These are phyloP conservation scores for Candidula unifasciata DNA, from an alignment of 2,888 invertebrate species.

Conservation along the genomic window DNA sequence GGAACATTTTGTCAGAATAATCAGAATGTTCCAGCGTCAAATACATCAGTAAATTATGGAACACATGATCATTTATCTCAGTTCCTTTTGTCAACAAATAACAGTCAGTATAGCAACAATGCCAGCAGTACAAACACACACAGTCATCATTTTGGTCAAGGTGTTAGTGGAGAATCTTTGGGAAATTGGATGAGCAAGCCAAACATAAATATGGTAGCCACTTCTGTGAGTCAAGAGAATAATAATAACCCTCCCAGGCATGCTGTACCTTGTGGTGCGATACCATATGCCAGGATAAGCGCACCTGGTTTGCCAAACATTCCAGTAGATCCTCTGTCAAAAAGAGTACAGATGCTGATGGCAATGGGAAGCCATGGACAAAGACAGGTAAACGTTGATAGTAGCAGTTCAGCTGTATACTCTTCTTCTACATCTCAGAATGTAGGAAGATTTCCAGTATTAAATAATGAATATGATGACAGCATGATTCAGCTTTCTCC, in stretches of 20 bases:
- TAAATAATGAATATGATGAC: no score
- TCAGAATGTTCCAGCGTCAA: not conserved
- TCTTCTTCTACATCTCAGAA: not conserved
- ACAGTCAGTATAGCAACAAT: not conserved
- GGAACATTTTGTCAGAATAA: not conserved
- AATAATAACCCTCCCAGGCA: not conserved
- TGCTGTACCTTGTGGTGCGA: no score
- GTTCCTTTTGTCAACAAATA: not conserved
- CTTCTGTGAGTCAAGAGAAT: not conserved
- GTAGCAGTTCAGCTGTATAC: no score
- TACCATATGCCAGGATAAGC: not conserved
- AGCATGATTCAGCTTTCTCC: slow-evolving; percentile 32
- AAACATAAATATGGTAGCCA: not conserved
- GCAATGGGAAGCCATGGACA: not conserved
- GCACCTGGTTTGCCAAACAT: slow-evolving; percentile 6
- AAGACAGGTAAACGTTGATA: not conserved
- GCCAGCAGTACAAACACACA: not conserved
- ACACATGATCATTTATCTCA: not conserved
- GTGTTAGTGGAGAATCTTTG: not conserved
- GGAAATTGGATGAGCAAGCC: not conserved
- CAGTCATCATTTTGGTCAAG: not conserved
- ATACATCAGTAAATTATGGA: not conserved
- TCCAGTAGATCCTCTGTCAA: slow-evolving; percentile 1
- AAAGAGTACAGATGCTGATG: not conserved
- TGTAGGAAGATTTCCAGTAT: not conserved